These are phyloP conservation scores for Hetaerina americana DNA, from an alignment of 1,140 invertebrate species.

Conservation along the genomic window DNA sequence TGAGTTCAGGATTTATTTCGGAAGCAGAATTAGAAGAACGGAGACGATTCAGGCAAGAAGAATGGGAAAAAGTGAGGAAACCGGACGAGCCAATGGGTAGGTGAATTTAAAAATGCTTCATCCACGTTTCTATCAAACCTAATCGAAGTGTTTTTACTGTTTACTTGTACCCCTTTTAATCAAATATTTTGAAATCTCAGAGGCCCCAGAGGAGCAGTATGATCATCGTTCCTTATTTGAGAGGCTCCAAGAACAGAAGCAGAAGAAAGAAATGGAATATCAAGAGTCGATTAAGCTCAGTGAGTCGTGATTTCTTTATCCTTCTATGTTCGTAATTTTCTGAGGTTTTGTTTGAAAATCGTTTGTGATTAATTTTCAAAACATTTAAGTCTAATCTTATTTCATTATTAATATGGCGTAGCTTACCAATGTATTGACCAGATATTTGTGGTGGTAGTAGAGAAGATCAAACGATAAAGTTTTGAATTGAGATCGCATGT, in stretches of 20 bases:
- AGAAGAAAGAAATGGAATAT: conserved; percentile 81
- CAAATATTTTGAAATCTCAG: conserved; percentile 42
- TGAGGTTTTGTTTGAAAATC: too few species aligned
- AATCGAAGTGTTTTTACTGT: conserved; percentile 6
- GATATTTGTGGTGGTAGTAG: too few species aligned
- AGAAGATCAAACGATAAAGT: too few species aligned
- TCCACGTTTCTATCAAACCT: not conserved
- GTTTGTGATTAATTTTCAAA: too few species aligned
- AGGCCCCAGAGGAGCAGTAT: conserved; percentile 64
- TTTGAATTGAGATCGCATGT: too few species aligned
- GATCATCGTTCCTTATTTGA: conserved; percentile 78
- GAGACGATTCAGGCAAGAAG: conserved; percentile 65
- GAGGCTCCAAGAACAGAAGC: conserved; percentile 79
- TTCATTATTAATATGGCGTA: too few species aligned
- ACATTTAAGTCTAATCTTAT: too few species aligned
- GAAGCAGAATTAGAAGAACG: conserved; percentile 73
- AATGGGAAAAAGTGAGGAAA: conserved; percentile 87
- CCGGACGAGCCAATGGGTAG: conserved; percentile 77
- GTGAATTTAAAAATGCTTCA: conserved; percentile 14
- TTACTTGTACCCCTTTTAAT: conserved; percentile 1
- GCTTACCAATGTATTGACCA: too few species aligned
- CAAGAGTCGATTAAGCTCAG: conserved; percentile 89
- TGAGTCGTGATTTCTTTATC: conserved; percentile 33
- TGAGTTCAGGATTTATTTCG: conserved; percentile 81
- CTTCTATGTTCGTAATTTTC: conserved; percentile 4